phyloP scores from a whole-genome alignment of 2,113 vertebrate genomes.

The Abramis brama region DNA sequence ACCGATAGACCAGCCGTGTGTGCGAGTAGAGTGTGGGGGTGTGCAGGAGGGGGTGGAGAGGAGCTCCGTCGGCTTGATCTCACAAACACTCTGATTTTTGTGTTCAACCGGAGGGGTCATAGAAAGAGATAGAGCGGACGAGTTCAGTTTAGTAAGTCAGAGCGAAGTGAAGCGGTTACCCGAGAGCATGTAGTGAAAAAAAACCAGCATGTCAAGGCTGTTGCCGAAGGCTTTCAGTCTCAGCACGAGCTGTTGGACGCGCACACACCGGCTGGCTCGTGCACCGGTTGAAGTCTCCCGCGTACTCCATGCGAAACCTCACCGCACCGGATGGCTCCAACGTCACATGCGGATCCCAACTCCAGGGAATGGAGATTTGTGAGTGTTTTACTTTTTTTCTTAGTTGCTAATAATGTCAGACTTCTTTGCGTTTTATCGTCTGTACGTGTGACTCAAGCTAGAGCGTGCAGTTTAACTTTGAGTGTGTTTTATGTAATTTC shows the following conservation, averaged over 20 bases:
- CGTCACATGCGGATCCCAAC: constrained; percentile 68
- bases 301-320: constrained; percentile 65
- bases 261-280: constrained; percentile 62
- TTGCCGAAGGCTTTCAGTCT: constrained; percentile 18
- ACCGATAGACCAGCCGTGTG: constrained; percentile 20
- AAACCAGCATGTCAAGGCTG: constrained; percentile 42
- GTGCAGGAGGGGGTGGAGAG: constrained; percentile 34
- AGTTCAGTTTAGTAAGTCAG: constrained; percentile 8
- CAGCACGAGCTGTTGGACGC: constrained; percentile 65
- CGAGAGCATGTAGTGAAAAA: constrained; percentile 40
- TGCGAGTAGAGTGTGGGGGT: constrained; percentile 39
- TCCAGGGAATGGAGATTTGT: constrained; percentile 67
- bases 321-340: constrained; percentile 66
- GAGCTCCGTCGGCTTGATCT: constrained; percentile 39
- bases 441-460: background rate
- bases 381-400: constrained; percentile 41
- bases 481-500: constrained; percentile 22
- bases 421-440: background rate
- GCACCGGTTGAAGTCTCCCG: constrained; percentile 51
- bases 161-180: constrained; percentile 7
- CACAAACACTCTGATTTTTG: constrained; percentile 42
- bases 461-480: constrained; percentile 13
- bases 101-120: constrained; percentile 31
- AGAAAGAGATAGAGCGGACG: background rate
- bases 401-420: background rate